Base-by-base conservation (phyloP, 2,888 invertebrate species). In the Eulithis testata region DNA sequence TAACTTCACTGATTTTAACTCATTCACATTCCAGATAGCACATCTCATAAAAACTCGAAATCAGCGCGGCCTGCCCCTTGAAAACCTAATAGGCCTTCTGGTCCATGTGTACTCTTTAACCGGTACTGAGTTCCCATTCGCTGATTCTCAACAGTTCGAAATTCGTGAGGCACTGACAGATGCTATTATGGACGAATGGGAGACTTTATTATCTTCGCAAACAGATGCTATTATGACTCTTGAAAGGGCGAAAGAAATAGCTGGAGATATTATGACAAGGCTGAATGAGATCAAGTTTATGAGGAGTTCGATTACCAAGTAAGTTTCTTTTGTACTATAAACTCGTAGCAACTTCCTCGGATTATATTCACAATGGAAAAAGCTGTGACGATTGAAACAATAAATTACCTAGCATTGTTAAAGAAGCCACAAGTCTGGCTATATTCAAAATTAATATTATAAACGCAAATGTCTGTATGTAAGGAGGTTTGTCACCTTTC, bases 21-120 rank as follows among this genome's bases (percentile, higher is more conserved):
- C 31, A 2, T 31, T n/a, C n/a, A n/a, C n/a, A 40, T 69, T 86
- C 12, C 84, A 95, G 95, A 88, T 95, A 59, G 91, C 93, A 56
- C 91, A 93, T 65, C 86, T 95, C 61, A 93, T 95, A 70, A 94
- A 91, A 79, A 92, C 90, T 1, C 90, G 95, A 11, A 86, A 88
- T 67, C 93, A 94, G 1, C 88, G 94, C 64, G 89, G 91, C 55
- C 76, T 95, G 1, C 85, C 93, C 0, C 79, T 95, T 54, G 94
- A 95, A 64, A 94, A 94, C 78, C 83, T 96, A 0, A 82, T 96
- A 7, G 93, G 94, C 0, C 81, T 96, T 14, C 81, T 95, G 4
- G 90, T 95, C 43, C 93, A 95, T 75, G 84, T 95, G 0, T 96
- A 95, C 77, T 94, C 95, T 0, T 80, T 96, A 27, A 91, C 93